A percentile compares a stretch with the other conserved stretches of the same genome.
Evolutionary conservation across 2,113 vertebrate genomes (phyloP).

Genomic region (Rhabdornis inornatus): DNA sequence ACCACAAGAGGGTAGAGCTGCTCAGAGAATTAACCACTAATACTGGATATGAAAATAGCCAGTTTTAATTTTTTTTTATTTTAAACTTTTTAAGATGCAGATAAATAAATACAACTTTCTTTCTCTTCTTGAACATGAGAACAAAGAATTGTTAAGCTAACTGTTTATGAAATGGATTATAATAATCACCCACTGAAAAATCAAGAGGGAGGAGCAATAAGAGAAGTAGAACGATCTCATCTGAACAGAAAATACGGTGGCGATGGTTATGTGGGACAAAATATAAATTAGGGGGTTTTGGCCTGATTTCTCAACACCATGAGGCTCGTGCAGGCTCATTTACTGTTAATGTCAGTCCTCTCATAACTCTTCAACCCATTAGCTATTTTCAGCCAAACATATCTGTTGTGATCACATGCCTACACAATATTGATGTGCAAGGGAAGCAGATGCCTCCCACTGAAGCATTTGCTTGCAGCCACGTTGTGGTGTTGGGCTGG

Average conservation of each 20-base stretch:
- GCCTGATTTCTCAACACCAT: neutral
- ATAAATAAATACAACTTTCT: neutral
- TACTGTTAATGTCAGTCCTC: neutral
- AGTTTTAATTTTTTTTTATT: neutral
- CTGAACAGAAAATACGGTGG: neutral
- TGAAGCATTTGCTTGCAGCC: neutral
- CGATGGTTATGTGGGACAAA: neutral
- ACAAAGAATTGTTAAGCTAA: neutral
- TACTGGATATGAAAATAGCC: neutral
- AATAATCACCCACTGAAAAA: neutral
- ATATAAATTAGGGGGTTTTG: neutral
- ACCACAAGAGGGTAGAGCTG: conserved; percentile 65
- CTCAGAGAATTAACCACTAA: conserved; percentile 21
- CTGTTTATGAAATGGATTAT: neutral
- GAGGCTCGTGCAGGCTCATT: neutral
- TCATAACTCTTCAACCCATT: neutral
- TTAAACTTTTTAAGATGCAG: neutral
- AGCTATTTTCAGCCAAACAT: neutral
- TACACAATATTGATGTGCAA: neutral
- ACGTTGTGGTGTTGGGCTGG: neutral
- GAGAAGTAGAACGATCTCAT: neutral
- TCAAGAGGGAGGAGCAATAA: neutral
- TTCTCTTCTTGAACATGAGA: neutral
- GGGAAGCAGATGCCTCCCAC: neutral
- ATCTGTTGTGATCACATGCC: conserved; percentile 7